phyloP scores from a whole-genome alignment of 2,888 invertebrate species.

The Drosophila neutralis region DNA sequence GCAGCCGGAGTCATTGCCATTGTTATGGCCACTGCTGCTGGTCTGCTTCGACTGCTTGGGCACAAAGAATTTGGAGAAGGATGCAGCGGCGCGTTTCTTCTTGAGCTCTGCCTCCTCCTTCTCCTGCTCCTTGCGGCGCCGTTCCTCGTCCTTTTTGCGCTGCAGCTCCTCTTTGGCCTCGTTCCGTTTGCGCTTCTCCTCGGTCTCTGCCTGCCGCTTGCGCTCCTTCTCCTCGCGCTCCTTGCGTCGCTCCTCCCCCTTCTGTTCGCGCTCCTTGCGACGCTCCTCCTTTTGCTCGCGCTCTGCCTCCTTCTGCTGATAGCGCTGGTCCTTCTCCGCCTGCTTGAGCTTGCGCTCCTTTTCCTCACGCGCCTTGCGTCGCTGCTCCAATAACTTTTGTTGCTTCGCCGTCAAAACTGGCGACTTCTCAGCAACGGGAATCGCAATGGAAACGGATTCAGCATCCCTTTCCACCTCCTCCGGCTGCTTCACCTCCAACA shows the following conservation, averaged over 20 bases:
- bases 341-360: constrained; percentile 84
- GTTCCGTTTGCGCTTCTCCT: constrained; percentile 83
- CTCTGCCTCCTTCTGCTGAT: constrained; percentile 80
- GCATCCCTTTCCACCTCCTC: background rate
- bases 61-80: constrained; percentile 93
- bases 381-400: constrained; percentile 69
- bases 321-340: constrained; percentile 80
- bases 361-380: constrained; percentile 82
- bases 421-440: constrained; percentile 12
- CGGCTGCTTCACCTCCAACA: constrained; percentile 14
- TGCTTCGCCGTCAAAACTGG: constrained; percentile 80
- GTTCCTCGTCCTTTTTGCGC: constrained; percentile 84
- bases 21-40: background rate
- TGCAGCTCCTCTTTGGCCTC: constrained; percentile 83
- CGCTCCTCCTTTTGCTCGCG: constrained; percentile 85
- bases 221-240: constrained; percentile 83
- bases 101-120: constrained; percentile 90
- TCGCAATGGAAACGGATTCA: background rate
- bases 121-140: constrained; percentile 87
- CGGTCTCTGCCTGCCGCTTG: constrained; percentile 82
- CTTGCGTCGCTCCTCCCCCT: constrained; percentile 84
- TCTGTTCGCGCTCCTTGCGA: constrained; percentile 85
- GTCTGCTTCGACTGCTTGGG: constrained; percentile 84
- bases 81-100: constrained; percentile 91
- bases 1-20: background rate